Evolutionary conservation across 1,140 invertebrate genomes (phyloP).

Genomic region (Aphis gossypii): DNA sequence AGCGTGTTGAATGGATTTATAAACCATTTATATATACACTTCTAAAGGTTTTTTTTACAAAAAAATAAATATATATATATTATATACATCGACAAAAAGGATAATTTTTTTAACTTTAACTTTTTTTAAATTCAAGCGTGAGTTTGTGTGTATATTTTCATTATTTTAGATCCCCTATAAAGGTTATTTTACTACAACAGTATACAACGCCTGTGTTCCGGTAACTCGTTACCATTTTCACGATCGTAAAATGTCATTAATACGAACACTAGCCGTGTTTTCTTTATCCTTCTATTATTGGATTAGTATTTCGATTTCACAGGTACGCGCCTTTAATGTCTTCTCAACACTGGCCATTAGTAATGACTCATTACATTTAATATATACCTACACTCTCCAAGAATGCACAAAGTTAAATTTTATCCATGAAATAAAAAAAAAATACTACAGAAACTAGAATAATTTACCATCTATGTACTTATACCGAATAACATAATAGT

Average conservation of each 20-base stretch:
- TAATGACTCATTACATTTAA: not conserved
- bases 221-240: not conserved
- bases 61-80: too few relatives aligned
- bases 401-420: not conserved
- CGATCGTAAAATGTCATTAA: not conserved
- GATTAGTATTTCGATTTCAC: conserved; percentile 19
- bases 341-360: not conserved
- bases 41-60: not conserved
- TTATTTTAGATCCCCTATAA: not conserved
- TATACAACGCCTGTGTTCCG: too few relatives aligned
- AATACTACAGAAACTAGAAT: not conserved
- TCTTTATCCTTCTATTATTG: not conserved
- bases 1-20: not conserved
- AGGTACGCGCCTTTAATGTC: not conserved
- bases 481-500: not conserved
- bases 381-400: not conserved
- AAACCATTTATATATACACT: not conserved
- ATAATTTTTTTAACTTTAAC: not conserved
- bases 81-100: not conserved
- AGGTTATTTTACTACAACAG: not conserved
- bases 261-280: not conserved
- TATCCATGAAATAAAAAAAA: not conserved
- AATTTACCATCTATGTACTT: not conserved
- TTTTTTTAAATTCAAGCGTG: not conserved
- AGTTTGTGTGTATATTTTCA: not conserved